Conservation (phyloP, 2,888 invertebrate genomes). For the Eupithecia inturbata region DNA sequence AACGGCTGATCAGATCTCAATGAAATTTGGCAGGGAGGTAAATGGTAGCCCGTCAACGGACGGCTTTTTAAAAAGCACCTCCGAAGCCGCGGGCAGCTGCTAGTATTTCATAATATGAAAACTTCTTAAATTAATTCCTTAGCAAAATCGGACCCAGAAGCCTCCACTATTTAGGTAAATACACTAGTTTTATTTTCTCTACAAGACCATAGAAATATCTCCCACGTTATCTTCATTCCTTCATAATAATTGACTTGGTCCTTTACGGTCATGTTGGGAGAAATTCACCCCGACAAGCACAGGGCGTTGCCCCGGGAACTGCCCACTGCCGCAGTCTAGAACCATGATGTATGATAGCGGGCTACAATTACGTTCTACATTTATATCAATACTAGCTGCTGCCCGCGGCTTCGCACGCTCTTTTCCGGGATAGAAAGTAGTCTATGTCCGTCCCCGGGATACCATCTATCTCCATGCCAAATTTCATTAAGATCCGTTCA, state of each 20-base stretch:
- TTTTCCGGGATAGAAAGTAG: too few relatives aligned
- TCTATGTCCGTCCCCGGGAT: too few relatives aligned
- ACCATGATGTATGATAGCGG: conserved; percentile 35
- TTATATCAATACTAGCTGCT: too few relatives aligned
- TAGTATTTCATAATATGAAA: neutral
- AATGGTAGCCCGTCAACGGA: too few relatives aligned
- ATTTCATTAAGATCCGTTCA: too few relatives aligned
- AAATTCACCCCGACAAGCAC: conserved; percentile 12
- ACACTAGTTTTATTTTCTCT: neutral
- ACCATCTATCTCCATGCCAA: too few relatives aligned
- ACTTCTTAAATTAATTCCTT: neutral
- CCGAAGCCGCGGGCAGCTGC: too few relatives aligned
- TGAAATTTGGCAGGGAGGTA: too few relatives aligned
- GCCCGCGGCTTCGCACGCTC: too few relatives aligned
- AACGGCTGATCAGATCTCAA: too few relatives aligned
- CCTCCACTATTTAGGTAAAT: neutral
- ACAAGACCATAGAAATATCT: conserved; percentile 1
- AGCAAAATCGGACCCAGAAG: neutral
- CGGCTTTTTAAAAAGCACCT: too few relatives aligned
- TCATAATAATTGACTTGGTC: conserved; percentile 17
- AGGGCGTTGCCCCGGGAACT: conserved; percentile 44
- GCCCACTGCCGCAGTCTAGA: conserved; percentile 32
- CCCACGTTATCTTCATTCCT: conserved; percentile 21
- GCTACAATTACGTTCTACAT: conserved; percentile 32
- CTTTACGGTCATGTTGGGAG: conserved; percentile 15